Percentiles rank a stretch among this genome's conserved stretches.
Conservation (phyloP, 2,113 vertebrate genomes). For the Eulacestoma nigropectus region DNA sequence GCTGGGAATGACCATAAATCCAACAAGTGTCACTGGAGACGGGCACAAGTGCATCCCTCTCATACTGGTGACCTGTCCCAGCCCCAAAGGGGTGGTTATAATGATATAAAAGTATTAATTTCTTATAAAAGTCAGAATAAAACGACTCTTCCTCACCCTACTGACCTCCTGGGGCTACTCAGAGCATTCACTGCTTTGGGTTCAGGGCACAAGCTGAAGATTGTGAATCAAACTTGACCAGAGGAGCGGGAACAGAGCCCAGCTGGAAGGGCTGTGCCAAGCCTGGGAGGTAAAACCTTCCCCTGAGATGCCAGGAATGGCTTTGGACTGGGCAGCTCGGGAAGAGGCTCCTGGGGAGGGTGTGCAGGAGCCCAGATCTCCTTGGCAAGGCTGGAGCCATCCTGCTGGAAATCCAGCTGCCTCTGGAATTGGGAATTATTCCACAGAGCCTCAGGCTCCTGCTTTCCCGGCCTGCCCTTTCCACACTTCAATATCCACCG, state of each 20-base stretch:
- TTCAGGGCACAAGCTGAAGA: not conserved
- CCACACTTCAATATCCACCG: fast-evolving
- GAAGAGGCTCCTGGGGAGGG: not conserved
- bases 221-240: not conserved
- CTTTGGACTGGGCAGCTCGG: not conserved
- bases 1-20: not conserved
- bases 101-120: not conserved
- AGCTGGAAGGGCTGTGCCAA: not conserved
- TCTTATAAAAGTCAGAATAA: not conserved
- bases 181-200: not conserved
- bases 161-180: not conserved
- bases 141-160: not conserved
- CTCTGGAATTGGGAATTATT: not conserved
- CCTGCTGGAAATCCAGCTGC: not conserved
- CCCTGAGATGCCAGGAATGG: not conserved
- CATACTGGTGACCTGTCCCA: not conserved
- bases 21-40: not conserved
- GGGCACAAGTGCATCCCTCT: not conserved
- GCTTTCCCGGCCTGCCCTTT: not conserved
- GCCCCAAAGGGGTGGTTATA: not conserved
- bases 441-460: not conserved
- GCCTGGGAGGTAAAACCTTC: not conserved
- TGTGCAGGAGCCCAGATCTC: not conserved
- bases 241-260: not conserved
- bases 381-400: not conserved